Evolutionary conservation across 2,888 invertebrate genomes (phyloP).

Genomic region (Athalia rosae): DNA sequence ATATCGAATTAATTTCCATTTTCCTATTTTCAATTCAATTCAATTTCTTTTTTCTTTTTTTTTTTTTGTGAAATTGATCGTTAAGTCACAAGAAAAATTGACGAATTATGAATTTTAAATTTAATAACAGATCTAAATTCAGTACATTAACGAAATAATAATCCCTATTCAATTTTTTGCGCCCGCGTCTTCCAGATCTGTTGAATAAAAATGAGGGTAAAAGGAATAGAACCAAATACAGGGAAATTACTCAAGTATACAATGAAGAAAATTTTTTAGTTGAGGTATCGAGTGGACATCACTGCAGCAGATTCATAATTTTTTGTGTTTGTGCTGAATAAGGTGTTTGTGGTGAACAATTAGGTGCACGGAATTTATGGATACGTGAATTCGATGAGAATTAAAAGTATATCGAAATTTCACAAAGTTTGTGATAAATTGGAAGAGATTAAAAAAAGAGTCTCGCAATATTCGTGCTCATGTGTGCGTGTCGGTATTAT

Average conservation of each 20-base stretch:
- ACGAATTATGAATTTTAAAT: neutral
- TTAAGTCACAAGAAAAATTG: neutral
- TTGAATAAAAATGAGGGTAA: constrained; percentile 13
- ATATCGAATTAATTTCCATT: neutral
- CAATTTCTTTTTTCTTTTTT: neutral
- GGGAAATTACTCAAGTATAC: neutral
- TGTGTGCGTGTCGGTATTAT: constrained; percentile 9
- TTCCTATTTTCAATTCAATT: constrained; percentile 7
- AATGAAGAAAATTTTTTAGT: neutral
- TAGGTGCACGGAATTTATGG: neutral
- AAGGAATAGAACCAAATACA: constrained; percentile 21
- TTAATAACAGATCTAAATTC: neutral
- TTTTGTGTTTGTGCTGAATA: neutral
- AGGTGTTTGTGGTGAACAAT: neutral
- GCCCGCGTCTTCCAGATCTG: constrained; percentile 37
- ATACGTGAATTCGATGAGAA: neutral
- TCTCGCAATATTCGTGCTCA: neutral
- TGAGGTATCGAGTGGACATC: constrained; percentile 32
- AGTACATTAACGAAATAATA: neutral
- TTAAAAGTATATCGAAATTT: neutral
- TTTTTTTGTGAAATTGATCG: neutral
- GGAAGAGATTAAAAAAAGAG: neutral
- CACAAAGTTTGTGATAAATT: neutral
- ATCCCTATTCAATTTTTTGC: no score
- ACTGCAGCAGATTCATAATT: constrained; percentile 5